Base-by-base conservation (phyloP, 2,113 vertebrate species). In the Cettia cetti region DNA sequence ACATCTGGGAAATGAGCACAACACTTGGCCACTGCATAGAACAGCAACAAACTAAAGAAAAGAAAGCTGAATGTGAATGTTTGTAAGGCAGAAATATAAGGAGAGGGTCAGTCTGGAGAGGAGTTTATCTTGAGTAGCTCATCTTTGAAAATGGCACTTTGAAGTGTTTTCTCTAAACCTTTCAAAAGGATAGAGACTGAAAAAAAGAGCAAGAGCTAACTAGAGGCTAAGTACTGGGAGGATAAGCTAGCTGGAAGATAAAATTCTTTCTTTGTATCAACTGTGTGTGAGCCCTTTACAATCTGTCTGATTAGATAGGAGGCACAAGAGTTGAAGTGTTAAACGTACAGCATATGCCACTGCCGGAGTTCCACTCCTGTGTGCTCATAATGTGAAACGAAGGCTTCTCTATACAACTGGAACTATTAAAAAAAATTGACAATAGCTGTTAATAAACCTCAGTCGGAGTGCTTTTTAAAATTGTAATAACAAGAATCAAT, bases 91-190 rank as follows among this genome's bases (percentile, higher is more conserved):
- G 50, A 92, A 95, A 65, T 42, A 69, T 22, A 45, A 91, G 42
- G 53, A 94, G 64, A 85, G 76, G 77, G 75, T 92, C 68, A 87
- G 54, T 59, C 39, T 60, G 30, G 44, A 86, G 82, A 37, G 24
- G 35, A 90, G 74, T 93, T 95, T 92, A 90, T 93, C 91, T 91
- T 93, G 92, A 96, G 84, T 69, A 86, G 42, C 26, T 79, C 26
- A 39, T 90, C 94, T 96, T 92, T 94, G 91, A 93, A 96, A 94
- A 92, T 66, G 92, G 59, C 63, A 81, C 91, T 95, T 97, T 82
- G 89, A 97, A 96, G 79, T 88, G 78, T 93, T 92, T 94, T 94
- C 87, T 82, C 50, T 91, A 95, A 95, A 91, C 42, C 53, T 94
- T 92, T 96, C 87, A 95, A 94, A 94, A 69, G 49, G 54, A 90